Base-by-base conservation (phyloP, 2,113 vertebrate species). In the Rhizomys pruinosus region DNA sequence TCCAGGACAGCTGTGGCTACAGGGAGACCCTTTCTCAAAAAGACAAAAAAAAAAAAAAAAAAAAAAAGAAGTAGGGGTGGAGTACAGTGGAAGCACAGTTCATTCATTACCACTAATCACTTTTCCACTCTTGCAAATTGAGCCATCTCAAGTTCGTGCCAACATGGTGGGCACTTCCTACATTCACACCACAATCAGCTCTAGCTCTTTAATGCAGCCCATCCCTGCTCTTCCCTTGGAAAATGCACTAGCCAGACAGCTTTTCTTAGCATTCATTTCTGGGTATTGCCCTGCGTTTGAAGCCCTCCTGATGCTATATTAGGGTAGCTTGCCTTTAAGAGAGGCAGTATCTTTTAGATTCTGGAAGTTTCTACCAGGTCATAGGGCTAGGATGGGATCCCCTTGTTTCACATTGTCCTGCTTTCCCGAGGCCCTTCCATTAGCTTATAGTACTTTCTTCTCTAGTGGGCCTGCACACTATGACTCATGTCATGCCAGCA, bases 291-390 rank as follows among this genome's bases (percentile, higher is more conserved):
- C 57, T 64, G 20, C 91, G n/a, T 23, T 73, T 34, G 44, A 22
- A 39, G 19, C 1, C 29, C 63, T 61, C 17, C 47, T 55, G 76
- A 47, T 61, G 68, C 10, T 37, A 39, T 59, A 52, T 13, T 39
- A 42, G 96, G 96, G 78, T 90, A 78, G 55, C 32, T n/a, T 84
- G n/a, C 87, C 27, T 55, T 63, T 87, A 74, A 52, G 23, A 80
- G 78, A 92, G 81, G 44, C 25, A 69, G 34, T 44, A 32, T 59
- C 73, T 82, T 86, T 68, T 47, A 81, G 37, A 29, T 64, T 23
- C 57, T 72, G 23, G 63, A 78, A 77, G 29, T 77, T 79, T 91
- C 77, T 91, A 52, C 63, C 22, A 72, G 34, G 47, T 79, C 39
- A 37, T 17, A 55, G 72, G 55, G 23, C 29, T 59, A 82, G 42